A percentile compares a stretch with the other conserved stretches of the same genome.
phyloP scores from a whole-genome alignment of 1,140 invertebrate genomes.

The Eumeta japonica region DNA sequence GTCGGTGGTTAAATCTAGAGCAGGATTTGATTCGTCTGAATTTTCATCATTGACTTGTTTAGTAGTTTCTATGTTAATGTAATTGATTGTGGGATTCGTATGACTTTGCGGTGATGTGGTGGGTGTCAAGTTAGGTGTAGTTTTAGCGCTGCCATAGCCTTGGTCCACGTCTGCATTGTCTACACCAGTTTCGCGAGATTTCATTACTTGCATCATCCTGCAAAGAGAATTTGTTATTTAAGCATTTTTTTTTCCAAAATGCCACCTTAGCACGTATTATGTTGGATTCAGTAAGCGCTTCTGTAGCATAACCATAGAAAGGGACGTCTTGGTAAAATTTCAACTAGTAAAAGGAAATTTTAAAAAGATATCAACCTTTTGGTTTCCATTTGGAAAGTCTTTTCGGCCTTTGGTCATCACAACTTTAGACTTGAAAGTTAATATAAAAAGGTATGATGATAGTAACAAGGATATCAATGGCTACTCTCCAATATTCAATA shows the following conservation, averaged over 20 bases:
- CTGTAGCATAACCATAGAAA: constrained; percentile 32
- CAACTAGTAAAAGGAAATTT: too few species aligned
- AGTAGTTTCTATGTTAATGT: too few species aligned
- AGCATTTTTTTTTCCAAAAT: neutral
- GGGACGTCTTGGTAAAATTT: constrained; percentile 18
- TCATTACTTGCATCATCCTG: constrained; percentile 47
- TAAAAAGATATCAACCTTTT: constrained; percentile 33
- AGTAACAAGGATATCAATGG: too few species aligned
- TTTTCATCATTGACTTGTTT: too few species aligned
- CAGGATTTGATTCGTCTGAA: too few species aligned
- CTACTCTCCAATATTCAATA: too few species aligned
- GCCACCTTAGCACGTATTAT: too few species aligned
- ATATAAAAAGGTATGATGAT: too few species aligned
- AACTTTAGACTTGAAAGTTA: too few species aligned
- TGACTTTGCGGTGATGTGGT: constrained; percentile 30
- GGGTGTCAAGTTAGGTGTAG: constrained; percentile 37
- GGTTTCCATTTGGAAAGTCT: constrained; percentile 12
- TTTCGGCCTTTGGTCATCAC: constrained; percentile 47
- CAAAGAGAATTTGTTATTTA: constrained; percentile 5
- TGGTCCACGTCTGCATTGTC: constrained; percentile 37
- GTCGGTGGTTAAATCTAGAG: too few species aligned
- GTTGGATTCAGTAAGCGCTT: constrained; percentile 20
- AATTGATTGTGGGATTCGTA: too few species aligned
- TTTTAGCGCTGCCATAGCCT: constrained; percentile 40
- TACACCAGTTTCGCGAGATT: constrained; percentile 25